phyloP scores from a whole-genome alignment of 2,113 vertebrate species.

The Pimephales promelas region DNA sequence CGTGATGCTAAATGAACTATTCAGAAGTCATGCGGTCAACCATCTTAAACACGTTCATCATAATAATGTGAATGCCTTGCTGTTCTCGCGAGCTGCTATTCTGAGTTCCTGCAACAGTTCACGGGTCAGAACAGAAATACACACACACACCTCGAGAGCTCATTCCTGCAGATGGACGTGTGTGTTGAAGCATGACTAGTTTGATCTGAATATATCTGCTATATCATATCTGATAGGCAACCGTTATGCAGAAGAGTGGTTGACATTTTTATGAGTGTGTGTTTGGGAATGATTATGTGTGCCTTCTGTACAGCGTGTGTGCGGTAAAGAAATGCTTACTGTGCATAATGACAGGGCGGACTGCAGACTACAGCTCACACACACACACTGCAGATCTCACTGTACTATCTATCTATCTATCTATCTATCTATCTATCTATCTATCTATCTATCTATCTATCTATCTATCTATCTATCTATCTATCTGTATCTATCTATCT shows the following conservation, averaged over 20 bases:
- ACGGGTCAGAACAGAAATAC: conserved; percentile 3
- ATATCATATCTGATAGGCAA: not conserved
- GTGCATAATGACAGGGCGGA: not conserved
- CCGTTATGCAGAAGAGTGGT: not conserved
- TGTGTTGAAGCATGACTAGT: not conserved
- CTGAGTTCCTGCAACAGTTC: conserved; percentile 1
- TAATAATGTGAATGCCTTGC: not conserved
- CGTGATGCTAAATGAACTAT: not conserved
- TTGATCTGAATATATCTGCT: not conserved
- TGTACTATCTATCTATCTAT: too few relatives aligned
- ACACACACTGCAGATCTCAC: not conserved
- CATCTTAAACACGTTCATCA: not conserved
- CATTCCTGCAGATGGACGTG: not conserved
- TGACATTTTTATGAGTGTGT: not conserved
- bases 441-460: too few relatives aligned
- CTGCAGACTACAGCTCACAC: not conserved
- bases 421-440: too few relatives aligned
- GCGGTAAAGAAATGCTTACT: not conserved
- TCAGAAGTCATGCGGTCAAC: not conserved
- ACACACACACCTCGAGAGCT: not conserved
- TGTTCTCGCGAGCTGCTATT: not conserved
- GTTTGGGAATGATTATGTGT: not conserved
- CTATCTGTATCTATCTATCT: too few relatives aligned
- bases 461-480: too few relatives aligned
- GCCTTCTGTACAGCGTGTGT: not conserved